phyloP scores from a whole-genome alignment of 2,113 vertebrate genomes.

The Ptilonorhynchus violaceus region DNA sequence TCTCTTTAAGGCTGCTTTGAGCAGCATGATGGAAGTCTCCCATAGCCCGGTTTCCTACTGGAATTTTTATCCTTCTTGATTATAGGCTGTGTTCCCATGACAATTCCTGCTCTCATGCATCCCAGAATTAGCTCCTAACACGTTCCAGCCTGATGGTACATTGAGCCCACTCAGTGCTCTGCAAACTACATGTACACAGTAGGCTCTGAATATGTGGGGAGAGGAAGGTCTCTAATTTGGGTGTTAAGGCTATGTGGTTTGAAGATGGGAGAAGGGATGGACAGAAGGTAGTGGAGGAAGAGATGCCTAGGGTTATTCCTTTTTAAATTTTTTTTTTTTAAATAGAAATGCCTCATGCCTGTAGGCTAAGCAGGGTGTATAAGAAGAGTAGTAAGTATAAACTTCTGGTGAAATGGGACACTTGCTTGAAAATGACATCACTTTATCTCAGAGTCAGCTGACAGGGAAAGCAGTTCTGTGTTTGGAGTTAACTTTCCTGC shows the following conservation, averaged over 20 bases:
- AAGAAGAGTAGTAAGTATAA: neutral
- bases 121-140: slow-evolving; percentile 64
- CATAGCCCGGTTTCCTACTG: neutral
- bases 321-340: neutral
- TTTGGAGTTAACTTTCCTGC: neutral
- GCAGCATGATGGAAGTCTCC: neutral
- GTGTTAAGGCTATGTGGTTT: neutral
- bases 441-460: neutral
- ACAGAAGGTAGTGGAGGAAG: neutral
- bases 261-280: neutral
- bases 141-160: slow-evolving; percentile 51
- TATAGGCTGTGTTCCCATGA: slow-evolving; percentile 55
- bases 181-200: neutral
- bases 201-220: neutral
- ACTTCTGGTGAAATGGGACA: neutral
- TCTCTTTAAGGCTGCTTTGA: neutral
- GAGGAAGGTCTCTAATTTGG: slow-evolving; percentile 7
- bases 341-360: neutral
- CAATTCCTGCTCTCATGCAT: slow-evolving; percentile 50
- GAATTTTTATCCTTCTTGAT: slow-evolving; percentile 54
- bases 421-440: neutral
- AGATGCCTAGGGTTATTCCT: neutral
- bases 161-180: slow-evolving; percentile 53
- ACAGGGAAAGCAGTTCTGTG: neutral
- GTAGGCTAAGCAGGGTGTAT: neutral